Evolutionary conservation across 2,888 invertebrate genomes (phyloP), one percentile per base, ranked within the genome.

Genomic region (Lasioglossum calceatum): DNA sequence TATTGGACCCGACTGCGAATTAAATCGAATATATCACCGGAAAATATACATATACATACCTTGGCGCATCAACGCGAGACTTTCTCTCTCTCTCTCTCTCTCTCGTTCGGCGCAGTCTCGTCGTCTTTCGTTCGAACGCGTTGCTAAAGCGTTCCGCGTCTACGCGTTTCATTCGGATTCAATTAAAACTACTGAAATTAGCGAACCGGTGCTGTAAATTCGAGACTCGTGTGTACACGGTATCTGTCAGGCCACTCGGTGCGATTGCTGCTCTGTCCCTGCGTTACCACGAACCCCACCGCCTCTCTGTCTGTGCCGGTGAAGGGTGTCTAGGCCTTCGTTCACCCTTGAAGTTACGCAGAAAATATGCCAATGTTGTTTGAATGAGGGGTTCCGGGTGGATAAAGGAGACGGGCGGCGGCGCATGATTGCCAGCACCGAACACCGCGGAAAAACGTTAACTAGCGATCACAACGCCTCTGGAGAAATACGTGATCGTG

Each of bases 341-440:
- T 39, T 84, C 58, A 72, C 72, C 77, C 78, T 79, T 72, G 61
- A 79, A 84, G 74, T 79, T 71, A 76, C 83, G 54, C 72, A 23
- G 73, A 87, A 86, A 87, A 87, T 84, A 87, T 84, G 81, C 77
- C 86, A 84, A 84, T 81, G 86, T 78, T 77, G 80, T 83, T 81
- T 47, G 87, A 82, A 70, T 10, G 67, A 79, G 77, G 77, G 79
- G 61, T 47, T 61, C 50, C 44, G 39, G 32, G 14, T 42, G 70
- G 64, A 78, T 81, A 72, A 77, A 77, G 39, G 73, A 71, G 64
- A 3, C 44, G 50, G 44, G 67, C 73, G 82, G 44, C 44, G 36
- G 39, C 36, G 39, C 50, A 39, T 8, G 85, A 80, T 86, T 74
- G 71, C 71, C 70, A 36, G 39, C 39, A 74, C n/a, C 71, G 76